Base-by-base conservation (phyloP, 2,888 invertebrate genomes). In the Acanthopleura granulata region DNA sequence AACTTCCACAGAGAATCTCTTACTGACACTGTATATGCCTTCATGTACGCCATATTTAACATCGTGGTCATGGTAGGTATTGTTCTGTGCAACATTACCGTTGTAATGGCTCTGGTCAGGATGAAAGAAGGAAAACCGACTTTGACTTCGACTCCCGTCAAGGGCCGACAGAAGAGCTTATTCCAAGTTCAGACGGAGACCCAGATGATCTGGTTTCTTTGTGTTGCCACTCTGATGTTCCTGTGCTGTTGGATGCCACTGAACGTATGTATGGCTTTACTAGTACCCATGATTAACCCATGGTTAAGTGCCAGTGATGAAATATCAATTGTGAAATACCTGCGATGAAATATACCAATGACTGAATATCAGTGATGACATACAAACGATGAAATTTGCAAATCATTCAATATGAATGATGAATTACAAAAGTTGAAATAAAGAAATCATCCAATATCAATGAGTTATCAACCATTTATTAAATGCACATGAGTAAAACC, bases 171-270 rank as follows among this genome's bases (percentile, higher is more conserved):
- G 15, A 79, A 82, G 30, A 74, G 30, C 11, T 57, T 15, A 18
- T 22, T 82, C 14, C 81, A 82, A 73, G 78, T 86, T 62, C 88
- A 88, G 74, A 82, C 87, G 40, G 90, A 90, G 78, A 85, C 88
- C 15, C 87, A 89, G 76, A 89, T 90, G 89, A 86, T 89, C 25
- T 83, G 88, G 77, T 86, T 90, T 69, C 84, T 90, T 12, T 82
- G 87, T 74, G 88, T 87, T 62, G 88, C 89, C 72, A 90, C 90
- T 18, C 49, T 87, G 29, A 85, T 89, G 9, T 90, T 90, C 77
- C 82, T 86, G 49, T 79, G 82, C 0, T 90, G 89, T 77, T 89
- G 88, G 86, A 79, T 88, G n/a, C 90, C 90, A n/a, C 79, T 90
- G 16, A 88, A 88, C 82, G 89, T 88, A 85, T 85, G 86, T 57